Base-by-base conservation (phyloP, 2,888 invertebrate species). In the Drepana falcataria region DNA sequence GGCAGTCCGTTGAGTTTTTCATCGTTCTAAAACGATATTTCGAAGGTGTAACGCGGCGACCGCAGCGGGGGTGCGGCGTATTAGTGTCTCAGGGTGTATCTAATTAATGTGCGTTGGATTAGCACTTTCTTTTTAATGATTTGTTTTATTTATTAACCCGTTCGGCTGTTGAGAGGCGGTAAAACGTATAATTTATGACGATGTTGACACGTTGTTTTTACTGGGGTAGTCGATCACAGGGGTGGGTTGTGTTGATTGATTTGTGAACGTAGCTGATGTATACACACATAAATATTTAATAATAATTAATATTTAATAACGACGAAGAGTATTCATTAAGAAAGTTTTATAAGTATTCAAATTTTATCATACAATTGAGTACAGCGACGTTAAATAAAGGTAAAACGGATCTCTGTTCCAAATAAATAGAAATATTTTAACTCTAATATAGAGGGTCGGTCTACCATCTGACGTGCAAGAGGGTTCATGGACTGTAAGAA, bases 61-160 rank as follows among this genome's bases (percentile, higher is more conserved):
- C 69, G 61, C 71, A 58, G 53, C 63, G 62, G 68, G 73, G 75
- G 77, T 69, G 72, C 63, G 21, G 21, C 21, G 21, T 66, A 69
- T 60, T 63, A 64, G 69, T 69, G 70, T 71, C 71, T 66, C 57
- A 61, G 60, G 69, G 71, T 64, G 63, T 68, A 65, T 61, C 61
- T 70, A 78, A 80, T 82, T 75, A 73, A 78, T 77, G 71, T 65
- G 63, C 54, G 60, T 59, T 55, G 77, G 77, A 82, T 83, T 82
- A 82, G 76, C 83, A 77, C 81, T 75, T 77, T 76, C 73, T 74
- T 72, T 9, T 9, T 3, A 75, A 73, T 75, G 61, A 62, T 66
- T 68, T 70, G 62, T 63, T 66, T 60, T 57, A 56, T 59, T 55
- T 61, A 61, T 64, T 67, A 73, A 72, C 71, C 71, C 75, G 64